Evolutionary conservation across 2,888 invertebrate species (phyloP).

Genomic region (Chorisops tibialis): DNA sequence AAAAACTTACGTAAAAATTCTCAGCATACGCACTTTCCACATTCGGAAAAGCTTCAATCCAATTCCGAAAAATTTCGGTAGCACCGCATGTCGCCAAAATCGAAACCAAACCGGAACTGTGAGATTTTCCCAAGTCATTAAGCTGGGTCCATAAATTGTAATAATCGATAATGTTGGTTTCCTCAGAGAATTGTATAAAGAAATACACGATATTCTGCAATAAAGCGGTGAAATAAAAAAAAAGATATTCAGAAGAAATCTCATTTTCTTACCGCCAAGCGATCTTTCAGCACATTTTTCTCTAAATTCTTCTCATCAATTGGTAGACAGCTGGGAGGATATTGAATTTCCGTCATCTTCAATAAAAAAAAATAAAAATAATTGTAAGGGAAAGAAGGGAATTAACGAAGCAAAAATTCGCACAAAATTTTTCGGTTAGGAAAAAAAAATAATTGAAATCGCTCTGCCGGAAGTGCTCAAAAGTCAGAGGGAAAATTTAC

Average conservation of each 20-base stretch:
- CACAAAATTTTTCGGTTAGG: too few species aligned
- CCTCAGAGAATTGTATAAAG: conserved; percentile 16
- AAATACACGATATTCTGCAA: conserved; percentile 22
- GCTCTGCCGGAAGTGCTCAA: too few species aligned
- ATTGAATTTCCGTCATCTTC: conserved; percentile 12
- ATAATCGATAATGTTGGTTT: conserved; percentile 15
- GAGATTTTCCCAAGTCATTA: conserved; percentile 15
- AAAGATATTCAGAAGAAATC: too few species aligned
- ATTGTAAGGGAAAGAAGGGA: too few species aligned
- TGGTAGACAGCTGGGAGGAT: conserved; percentile 19
- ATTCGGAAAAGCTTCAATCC: not conserved
- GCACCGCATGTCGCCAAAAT: conserved; percentile 18
- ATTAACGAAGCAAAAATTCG: too few species aligned
- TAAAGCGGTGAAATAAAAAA: not conserved
- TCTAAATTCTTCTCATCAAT: not conserved
- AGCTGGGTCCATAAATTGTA: conserved; percentile 12
- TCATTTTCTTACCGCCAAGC: not conserved
- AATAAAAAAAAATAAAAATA: not conserved
- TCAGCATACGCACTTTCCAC: not conserved
- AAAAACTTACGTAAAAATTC: not conserved
- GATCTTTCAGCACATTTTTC: conserved; percentile 1
- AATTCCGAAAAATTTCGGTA: conserved; percentile 22
- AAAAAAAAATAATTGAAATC: too few species aligned
- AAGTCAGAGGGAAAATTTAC: too few species aligned
- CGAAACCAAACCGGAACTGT: not conserved